Conservation (phyloP, 2,113 vertebrate genomes). For the Bagarius yarrelli region DNA sequence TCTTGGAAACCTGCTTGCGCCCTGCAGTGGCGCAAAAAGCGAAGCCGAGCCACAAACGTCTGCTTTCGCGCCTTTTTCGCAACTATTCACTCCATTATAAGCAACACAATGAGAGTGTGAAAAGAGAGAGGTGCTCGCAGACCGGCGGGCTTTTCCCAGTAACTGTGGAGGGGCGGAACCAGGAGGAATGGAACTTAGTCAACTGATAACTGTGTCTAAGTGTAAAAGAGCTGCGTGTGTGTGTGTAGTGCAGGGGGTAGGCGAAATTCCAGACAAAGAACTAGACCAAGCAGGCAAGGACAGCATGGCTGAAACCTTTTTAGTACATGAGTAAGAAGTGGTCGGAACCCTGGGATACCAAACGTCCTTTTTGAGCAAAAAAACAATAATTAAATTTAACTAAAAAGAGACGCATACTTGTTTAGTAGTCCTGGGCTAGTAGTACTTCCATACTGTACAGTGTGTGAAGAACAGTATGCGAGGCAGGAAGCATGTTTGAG, state of each 20-base stretch:
- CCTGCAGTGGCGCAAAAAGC: background rate
- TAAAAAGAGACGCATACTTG: too few relatives aligned
- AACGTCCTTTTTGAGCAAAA: too few relatives aligned
- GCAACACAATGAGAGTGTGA: conserved; percentile 20
- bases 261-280: background rate
- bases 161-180: conserved; percentile 15
- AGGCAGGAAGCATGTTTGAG: too few relatives aligned
- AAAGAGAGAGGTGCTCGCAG: conserved; percentile 49
- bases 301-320: background rate
- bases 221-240: conserved; percentile 39
- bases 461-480: too few relatives aligned
- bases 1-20: background rate
- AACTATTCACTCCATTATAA: conserved; percentile 37
- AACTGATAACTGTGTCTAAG: conserved; percentile 35
- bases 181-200: background rate
- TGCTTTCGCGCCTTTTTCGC: conserved; percentile 43
- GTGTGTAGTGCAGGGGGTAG: background rate
- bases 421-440: too few relatives aligned
- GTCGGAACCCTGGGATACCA: too few relatives aligned
- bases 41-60: conserved; percentile 5
- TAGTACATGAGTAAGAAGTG: background rate
- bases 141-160: conserved; percentile 34
- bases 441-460: too few relatives aligned
- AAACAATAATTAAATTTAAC: too few relatives aligned
- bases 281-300: background rate